phyloP scores from a whole-genome alignment of 2,797 vertebrate species.

The Poecile montanus region DNA sequence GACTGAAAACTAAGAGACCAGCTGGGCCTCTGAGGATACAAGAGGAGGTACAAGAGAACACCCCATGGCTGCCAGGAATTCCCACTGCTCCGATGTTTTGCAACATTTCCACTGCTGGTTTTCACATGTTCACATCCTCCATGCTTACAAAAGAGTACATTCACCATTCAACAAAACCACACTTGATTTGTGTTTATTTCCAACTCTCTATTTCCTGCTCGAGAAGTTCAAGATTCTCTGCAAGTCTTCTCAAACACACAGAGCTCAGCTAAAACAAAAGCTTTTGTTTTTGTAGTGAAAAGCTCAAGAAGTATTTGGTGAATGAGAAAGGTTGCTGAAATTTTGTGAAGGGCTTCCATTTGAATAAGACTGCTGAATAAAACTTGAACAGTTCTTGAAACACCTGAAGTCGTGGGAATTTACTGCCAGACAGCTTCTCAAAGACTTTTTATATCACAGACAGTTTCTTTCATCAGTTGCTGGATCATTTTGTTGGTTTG shows the following conservation, averaged over 20 bases:
- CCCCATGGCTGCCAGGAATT: background rate
- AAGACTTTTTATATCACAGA: background rate
- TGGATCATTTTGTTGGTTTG: background rate
- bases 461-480: background rate
- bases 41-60: background rate
- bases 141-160: background rate
- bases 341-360: background rate
- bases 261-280: background rate
- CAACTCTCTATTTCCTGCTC: background rate
- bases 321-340: background rate
- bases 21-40: background rate
- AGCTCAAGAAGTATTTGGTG: background rate
- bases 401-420: background rate
- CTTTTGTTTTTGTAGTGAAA: background rate
- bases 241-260: background rate
- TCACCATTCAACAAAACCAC: background rate
- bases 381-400: background rate
- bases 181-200: background rate
- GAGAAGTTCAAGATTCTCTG: background rate
- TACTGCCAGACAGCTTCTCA: background rate
- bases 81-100: background rate
- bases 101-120: accelerated
- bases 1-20: background rate
- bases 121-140: background rate
- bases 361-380: background rate